These are phyloP conservation scores for Epinotia nisella DNA, from an alignment of 2,888 invertebrate genomes.

Conservation along the genomic window DNA sequence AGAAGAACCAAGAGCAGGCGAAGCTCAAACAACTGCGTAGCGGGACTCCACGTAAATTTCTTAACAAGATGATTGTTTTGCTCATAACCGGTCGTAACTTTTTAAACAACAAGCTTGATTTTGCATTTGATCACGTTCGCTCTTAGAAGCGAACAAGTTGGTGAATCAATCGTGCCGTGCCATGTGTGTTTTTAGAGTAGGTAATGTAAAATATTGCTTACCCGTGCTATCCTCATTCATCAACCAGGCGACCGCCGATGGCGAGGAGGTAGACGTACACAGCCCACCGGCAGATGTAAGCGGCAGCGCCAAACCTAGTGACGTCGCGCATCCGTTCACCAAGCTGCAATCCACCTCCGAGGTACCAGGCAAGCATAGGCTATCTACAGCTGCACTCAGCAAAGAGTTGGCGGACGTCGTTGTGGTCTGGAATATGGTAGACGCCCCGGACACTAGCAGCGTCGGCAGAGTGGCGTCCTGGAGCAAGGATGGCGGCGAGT, in stretches of 20 bases:
- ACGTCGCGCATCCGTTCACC: conserved; percentile 76
- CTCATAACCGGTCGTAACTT: conserved; percentile 30
- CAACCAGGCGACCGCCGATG: conserved; percentile 82
- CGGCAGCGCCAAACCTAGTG: conserved; percentile 71
- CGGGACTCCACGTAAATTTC: conserved; percentile 28
- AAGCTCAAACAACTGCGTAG: conserved; percentile 4
- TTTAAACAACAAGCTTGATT: conserved; percentile 40
- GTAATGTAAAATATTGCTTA: no score
- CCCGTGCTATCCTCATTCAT: conserved; percentile 84
- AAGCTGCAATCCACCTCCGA: conserved; percentile 72
- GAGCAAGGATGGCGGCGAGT: conserved; percentile 82
- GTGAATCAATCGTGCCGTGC: conserved; percentile 10
- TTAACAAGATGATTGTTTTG: conserved; percentile 37
- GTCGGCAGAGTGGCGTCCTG: conserved; percentile 78
- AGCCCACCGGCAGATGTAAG: conserved; percentile 73
- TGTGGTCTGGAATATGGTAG: conserved; percentile 75
- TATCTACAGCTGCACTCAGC: conserved; percentile 66
- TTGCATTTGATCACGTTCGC: conserved; percentile 44
- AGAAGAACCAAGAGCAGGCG: neutral
- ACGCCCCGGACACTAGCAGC: conserved; percentile 75
- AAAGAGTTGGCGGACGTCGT: conserved; percentile 64
- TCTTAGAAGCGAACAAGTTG: conserved; percentile 29
- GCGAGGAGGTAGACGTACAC: conserved; percentile 73
- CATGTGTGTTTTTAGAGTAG: neutral
- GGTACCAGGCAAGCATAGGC: conserved; percentile 62